Base-by-base conservation (phyloP, 2,797 vertebrate genomes). In the Australoheros facetus region DNA sequence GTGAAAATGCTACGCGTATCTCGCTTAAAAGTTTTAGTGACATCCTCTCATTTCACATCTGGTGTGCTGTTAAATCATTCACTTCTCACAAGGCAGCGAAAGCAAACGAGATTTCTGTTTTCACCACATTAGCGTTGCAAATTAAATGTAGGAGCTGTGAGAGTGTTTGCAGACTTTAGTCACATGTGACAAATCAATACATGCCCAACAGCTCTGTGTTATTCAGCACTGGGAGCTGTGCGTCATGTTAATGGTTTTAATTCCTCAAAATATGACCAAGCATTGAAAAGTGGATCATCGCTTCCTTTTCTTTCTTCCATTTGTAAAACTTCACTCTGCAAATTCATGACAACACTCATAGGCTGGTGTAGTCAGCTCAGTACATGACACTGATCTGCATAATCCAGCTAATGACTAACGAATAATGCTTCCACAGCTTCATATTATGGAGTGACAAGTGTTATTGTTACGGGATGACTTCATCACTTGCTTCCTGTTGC, bases 371-470 rank as follows among this genome's bases (percentile, higher is more conserved):
- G 74, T 80, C 83, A 28, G 75, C 55, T 76, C 59, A 30, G 82
- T 66, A 51, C 70, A 75, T 72, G 76, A 79, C 82, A 75, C 75
- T 60, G 58, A 79, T 55, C 83, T 73, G 71, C 32, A 42, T 64
- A 55, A 82, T 58, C 37, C 55, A 51, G 39, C n/a, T 39, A 59
- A 71, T 48, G 34, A 79, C 42, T 12, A 73, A 21, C 75, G 45
- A 58, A 57, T 62, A 78, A 74, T 37, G 78, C 78, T 75, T 37
- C 37, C 55, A 77, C 62, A 79, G 58, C 39, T 55, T 64, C 17
- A 32, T 6, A 51, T 34, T 13, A 45, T 6, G 64, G 0, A 32
- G 56, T 26, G 14, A 32, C 14, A 4, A 57, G 23, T 16, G 17
- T 57, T 26, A 56, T 12, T 53, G 32, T 17, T 26, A 51, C 32